Base-by-base conservation (phyloP, 2,113 vertebrate genomes). In the Pelecanus crispus region DNA sequence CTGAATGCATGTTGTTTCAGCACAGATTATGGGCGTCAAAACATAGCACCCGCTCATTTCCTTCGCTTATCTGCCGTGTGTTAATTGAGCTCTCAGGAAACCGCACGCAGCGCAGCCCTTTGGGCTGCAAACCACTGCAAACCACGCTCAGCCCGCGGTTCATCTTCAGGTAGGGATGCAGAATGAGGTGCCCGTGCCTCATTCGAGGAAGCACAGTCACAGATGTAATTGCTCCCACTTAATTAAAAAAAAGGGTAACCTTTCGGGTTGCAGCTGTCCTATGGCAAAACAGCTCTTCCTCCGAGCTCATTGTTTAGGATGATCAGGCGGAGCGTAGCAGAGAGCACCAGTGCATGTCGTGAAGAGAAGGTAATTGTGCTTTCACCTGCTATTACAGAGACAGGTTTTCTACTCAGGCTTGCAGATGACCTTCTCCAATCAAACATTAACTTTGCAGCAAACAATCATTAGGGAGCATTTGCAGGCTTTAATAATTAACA, bases 381-480 rank as follows among this genome's bases (percentile, higher is more conserved):
- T 47, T 75, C 72, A 31, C 34, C 88, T 74, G 56, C 75, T 70
- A n/a, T 55, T 18, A 19, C 28, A n/a, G 40, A 70, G 55, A 38
- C 74, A 34, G 38, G 53, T 50, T 71, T 83, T 32, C 80, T 22
- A 11, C 59, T 86, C 81, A 12, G 82, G 67, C 88, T 92, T 93
- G 75, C 86, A 88, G 86, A 45, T 70, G 82, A 91, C 94, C 94
- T 91, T 91, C 88, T 81, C 86, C 83, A 32, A 66, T 94, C 96
- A 91, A 94, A 94, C 88, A 96, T 95, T 95, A 96, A 96, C 93
- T 95, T 79, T 80, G 88, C 88, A 77, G 88, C 91, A 96, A 97
- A 96, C 92, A 95, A 90, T 85, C 96, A 94, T 83, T 65, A 94
- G 96, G 91, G 91, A 96, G 66, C 92, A 7, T 92, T 90, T 86